These are phyloP conservation scores for Antheraea pernyi DNA, from an alignment of 1,140 invertebrate genomes.

Conservation along the genomic window DNA sequence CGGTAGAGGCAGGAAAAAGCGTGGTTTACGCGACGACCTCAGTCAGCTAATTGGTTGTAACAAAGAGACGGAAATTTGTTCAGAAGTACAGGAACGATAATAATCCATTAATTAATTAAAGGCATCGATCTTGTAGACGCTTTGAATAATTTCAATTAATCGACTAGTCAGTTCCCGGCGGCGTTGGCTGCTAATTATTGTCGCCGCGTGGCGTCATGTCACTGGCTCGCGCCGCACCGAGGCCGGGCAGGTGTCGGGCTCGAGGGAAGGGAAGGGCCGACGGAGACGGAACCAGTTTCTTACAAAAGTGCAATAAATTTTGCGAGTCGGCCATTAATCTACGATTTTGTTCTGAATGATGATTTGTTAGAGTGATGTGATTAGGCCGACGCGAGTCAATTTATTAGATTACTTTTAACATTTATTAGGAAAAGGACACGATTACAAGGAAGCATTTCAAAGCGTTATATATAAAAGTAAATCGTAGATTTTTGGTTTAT, in stretches of 20 bases:
- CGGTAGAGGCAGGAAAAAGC: no score
- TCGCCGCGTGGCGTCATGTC: neutral
- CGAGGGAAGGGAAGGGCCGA: neutral
- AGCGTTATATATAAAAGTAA: no score
- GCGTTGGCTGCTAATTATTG: neutral
- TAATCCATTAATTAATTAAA: neutral
- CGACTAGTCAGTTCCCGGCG: neutral
- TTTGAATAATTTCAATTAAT: slow-evolving; percentile 1
- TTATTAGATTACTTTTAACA: neutral
- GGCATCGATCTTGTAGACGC: neutral
- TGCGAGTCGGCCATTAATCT: neutral
- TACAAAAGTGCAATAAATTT: neutral
- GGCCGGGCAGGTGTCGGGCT: neutral
- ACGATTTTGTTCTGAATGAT: neutral
- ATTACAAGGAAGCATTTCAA: neutral
- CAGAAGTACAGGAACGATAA: neutral
- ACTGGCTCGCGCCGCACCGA: no score
- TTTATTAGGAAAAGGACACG: neutral
- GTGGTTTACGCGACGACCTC: no score
- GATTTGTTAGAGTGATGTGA: neutral
- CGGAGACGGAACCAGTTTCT: neutral
- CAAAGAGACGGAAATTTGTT: no score
- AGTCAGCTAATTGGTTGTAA: no score
- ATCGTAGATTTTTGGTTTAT: no score
- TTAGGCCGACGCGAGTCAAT: neutral